phyloP scores from a whole-genome alignment of 2,113 vertebrate species.

The Callipepla californica region DNA sequence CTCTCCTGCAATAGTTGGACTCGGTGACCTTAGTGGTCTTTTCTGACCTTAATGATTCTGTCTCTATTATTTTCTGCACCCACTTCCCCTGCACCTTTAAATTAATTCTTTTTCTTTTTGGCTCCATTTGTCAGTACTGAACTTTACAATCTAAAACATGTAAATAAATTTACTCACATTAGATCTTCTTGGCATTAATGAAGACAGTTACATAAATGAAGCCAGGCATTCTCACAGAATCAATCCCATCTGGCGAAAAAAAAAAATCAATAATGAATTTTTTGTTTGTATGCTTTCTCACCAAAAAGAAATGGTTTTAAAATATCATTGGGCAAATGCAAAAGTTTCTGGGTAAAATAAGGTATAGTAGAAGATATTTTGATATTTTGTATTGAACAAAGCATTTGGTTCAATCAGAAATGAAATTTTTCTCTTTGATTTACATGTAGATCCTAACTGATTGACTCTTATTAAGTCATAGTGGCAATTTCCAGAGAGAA shows the following conservation, averaged over 20 bases:
- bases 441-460: neutral
- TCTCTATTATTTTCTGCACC: neutral
- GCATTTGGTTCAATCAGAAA: neutral
- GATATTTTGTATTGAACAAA: neutral
- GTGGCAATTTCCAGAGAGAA: neutral
- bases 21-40: no score
- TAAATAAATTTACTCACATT: neutral
- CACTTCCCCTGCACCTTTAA: neutral
- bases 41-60: no score
- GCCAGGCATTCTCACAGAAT: neutral
- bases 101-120: neutral
- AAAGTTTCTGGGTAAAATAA: neutral
- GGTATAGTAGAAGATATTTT: neutral
- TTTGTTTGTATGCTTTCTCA: neutral
- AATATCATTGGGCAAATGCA: neutral
- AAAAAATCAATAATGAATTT: neutral
- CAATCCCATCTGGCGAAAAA: neutral
- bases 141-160: neutral
- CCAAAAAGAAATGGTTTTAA: neutral
- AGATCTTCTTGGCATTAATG: neutral
- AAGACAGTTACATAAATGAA: neutral
- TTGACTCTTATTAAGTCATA: neutral
- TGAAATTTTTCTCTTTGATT: neutral
- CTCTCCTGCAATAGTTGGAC: no score
- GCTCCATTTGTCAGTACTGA: neutral